phyloP scores from a whole-genome alignment of 2,888 invertebrate genomes.

The Limnephilus lunatus region DNA sequence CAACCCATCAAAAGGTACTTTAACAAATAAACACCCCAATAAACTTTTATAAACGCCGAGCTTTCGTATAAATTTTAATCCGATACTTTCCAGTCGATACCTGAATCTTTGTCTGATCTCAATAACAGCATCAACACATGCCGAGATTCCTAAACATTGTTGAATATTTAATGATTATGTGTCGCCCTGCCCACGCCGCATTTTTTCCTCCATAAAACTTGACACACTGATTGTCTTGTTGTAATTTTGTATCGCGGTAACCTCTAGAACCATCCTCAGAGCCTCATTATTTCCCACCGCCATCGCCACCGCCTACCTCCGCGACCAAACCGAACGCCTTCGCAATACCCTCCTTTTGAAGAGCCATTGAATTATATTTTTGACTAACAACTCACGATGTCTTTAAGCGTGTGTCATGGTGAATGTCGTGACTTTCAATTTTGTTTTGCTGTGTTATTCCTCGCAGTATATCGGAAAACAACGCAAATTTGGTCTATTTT shows the following conservation, averaged over 20 bases:
- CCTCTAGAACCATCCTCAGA: constrained; percentile 43
- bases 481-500: not conserved
- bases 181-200: constrained; percentile 12
- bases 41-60: not conserved
- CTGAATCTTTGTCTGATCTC: not conserved
- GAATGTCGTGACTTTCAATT: constrained; percentile 42
- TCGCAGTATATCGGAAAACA: not conserved
- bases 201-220: constrained; percentile 37
- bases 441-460: not conserved
- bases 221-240: constrained; percentile 50
- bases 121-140: not conserved
- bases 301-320: constrained; percentile 4
- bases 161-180: not conserved
- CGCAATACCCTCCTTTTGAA: constrained; percentile 24
- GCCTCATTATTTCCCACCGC: constrained; percentile 35
- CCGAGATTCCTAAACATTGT: constrained; percentile 2
- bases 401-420: constrained; percentile 20
- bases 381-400: constrained; percentile 36
- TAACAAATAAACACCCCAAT: not conserved
- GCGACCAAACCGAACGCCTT: constrained; percentile 29
- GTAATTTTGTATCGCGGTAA: constrained; percentile 33
- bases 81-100: not conserved
- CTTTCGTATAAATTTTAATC: not conserved
- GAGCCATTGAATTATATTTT: constrained; percentile 22
- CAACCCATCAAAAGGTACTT: not conserved